These are phyloP conservation scores for Sinodicranocentrus sp. DNA, from an alignment of 2,888 invertebrate species.

Conservation along the genomic window DNA sequence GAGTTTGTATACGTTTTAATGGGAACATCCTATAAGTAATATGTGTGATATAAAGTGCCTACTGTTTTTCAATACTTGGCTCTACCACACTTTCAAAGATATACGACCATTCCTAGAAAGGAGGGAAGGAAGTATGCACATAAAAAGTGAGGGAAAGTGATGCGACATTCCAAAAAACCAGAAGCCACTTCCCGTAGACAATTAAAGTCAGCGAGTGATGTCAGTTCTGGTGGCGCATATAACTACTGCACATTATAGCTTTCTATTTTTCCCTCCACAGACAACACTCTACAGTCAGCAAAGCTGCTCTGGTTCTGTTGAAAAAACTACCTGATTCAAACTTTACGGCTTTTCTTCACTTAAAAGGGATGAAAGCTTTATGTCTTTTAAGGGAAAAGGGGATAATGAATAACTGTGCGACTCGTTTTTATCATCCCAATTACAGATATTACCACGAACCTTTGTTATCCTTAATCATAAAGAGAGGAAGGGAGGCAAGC, in stretches of 20 bases:
- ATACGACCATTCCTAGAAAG: not conserved
- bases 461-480: slow-evolving; percentile 53
- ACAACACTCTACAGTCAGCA: not conserved
- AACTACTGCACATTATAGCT: not conserved
- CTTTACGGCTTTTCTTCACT: slow-evolving; percentile 30
- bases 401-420: slow-evolving; percentile 58
- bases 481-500: slow-evolving; percentile 20
- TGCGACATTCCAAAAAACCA: slow-evolving; percentile 55
- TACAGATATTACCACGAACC: slow-evolving; percentile 53
- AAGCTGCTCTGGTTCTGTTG: too few species aligned
- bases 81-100: too few species aligned
- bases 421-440: slow-evolving; percentile 61
- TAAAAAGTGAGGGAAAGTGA: slow-evolving; percentile 44
- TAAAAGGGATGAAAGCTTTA: slow-evolving; percentile 35
- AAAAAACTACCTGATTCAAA: slow-evolving; percentile 44
- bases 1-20: too few species aligned
- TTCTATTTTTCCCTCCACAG: not conserved
- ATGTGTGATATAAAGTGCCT: too few species aligned
- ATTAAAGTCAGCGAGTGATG: slow-evolving; percentile 50
- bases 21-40: too few species aligned
- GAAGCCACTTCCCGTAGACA: slow-evolving; percentile 55
- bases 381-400: slow-evolving; percentile 26
- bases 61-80: too few species aligned
- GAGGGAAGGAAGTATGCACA: slow-evolving; percentile 38
- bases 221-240: not conserved